Base-by-base conservation (phyloP, 2,888 invertebrate species). In the Lasioglossum villosulum region DNA sequence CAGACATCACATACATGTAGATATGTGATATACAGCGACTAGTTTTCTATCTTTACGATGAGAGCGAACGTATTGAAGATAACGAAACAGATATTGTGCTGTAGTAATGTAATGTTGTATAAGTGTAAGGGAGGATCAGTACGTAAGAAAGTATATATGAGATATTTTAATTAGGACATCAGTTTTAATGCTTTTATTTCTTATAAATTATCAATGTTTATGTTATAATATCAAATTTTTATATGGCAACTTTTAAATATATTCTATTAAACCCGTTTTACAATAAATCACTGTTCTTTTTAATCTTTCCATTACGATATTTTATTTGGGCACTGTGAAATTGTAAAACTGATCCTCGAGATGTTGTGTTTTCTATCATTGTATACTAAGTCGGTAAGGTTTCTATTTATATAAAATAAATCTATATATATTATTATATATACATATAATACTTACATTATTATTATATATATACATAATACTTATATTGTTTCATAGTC, bases 351-450 rank as follows among this genome's bases (percentile, higher is more conserved):
- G 79, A 86, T 89, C 81, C 80, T 90, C 75, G 73, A 63, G 42
- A 70, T 84, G 74, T 87, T 90, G 85, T 77, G 87, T 91, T 88
- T 90, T 90, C 78, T 86, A 90, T 89, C 84, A 89, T 86, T 89
- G 70, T 91, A 90, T 80, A 84, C 34, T 79, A 76, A 86, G 68
- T 27, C 81, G 45, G 82, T 89, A 85, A 90, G 71, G 78, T 86
- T 84, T 90, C 80, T 77, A 89, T 90, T 90, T 90, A 72, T 90
- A 90, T 85, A 42, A 84, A 82, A 72, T 80, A 84, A 80, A 59
- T 42, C 4, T 16, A 45, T 45, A 42, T 42, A 42, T 42, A 42
- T 42, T 42, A 42, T 42, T 42, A 42, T 42, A 42, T 42, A n/a
- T n/a, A n/a, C n/a, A 42, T 42, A 42, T 42, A 45, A 42, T 42